Percentiles rank a stretch among this genome's conserved stretches.
These are phyloP conservation scores for Andrena trimmerana DNA, from an alignment of 2,888 invertebrate genomes.

Conservation along the genomic window DNA sequence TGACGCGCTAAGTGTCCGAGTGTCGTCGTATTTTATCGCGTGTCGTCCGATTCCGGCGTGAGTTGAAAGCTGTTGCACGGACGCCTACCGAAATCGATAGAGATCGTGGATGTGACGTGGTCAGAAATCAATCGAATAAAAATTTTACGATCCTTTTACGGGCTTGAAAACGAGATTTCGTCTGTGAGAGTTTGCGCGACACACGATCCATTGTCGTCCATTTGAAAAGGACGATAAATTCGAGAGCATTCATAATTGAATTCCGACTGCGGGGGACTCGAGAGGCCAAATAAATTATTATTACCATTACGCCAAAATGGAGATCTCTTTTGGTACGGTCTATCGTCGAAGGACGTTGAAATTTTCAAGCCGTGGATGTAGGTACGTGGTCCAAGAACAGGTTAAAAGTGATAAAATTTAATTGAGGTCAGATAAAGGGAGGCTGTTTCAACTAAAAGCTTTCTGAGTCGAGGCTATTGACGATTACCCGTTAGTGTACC, in stretches of 20 bases:
- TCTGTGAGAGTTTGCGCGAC: not conserved
- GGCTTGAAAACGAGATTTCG: not conserved
- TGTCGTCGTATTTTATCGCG: slow-evolving; percentile 62
- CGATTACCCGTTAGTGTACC: slow-evolving; percentile 11
- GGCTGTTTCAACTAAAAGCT: slow-evolving; percentile 15
- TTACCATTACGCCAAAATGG: not conserved
- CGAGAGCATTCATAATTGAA: slow-evolving; percentile 29
- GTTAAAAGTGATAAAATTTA: slow-evolving; percentile 24
- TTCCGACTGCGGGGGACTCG: not conserved
- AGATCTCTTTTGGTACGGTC: not conserved
- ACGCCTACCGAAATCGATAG: slow-evolving; percentile 29
- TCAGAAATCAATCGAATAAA: not conserved
- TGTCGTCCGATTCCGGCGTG: slow-evolving; percentile 32
- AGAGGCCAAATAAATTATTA: slow-evolving; percentile 11
- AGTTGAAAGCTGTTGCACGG: slow-evolving; percentile 54
- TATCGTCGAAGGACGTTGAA: not conserved
- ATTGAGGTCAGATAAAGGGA: slow-evolving; percentile 13
- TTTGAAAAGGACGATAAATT: slow-evolving; percentile 5
- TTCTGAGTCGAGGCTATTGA: not conserved
- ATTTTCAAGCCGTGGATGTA: not conserved
- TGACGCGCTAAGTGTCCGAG: slow-evolving; percentile 65
- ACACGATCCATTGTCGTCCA: no score
- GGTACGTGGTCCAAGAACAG: not conserved
- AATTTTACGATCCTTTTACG: not conserved
- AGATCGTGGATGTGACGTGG: not conserved